A percentile compares a stretch with the other conserved stretches of the same genome.
Evolutionary conservation across 2,888 invertebrate genomes (phyloP).

Genomic region (Cephus nigrinus): DNA sequence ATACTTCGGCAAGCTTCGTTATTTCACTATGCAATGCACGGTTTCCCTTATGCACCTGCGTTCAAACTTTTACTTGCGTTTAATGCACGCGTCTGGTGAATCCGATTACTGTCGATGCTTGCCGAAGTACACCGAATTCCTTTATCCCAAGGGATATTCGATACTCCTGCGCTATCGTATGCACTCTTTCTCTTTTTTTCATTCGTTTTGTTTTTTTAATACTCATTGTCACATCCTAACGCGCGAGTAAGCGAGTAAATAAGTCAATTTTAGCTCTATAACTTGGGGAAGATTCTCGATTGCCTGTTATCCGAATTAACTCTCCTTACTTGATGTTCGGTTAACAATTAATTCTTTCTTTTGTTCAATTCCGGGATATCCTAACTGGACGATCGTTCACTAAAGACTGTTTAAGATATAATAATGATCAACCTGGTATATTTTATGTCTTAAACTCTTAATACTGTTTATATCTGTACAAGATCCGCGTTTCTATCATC

Average conservation of each 20-base stretch:
- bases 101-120: not conserved
- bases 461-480: conserved; percentile 32
- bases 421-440: conserved; percentile 44
- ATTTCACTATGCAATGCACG: not conserved
- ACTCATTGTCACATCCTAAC: not conserved
- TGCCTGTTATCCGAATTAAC: not conserved
- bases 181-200: not conserved
- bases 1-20: not conserved
- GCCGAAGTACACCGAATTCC: not conserved
- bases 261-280: not conserved
- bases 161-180: not conserved
- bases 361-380: not conserved
- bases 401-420: conserved; percentile 36
- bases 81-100: not conserved
- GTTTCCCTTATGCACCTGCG: not conserved
- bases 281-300: not conserved
- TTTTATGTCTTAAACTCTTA: conserved; percentile 35
- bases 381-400: not conserved
- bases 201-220: not conserved
- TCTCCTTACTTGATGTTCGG: not conserved
- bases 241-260: not conserved
- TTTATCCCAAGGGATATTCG: not conserved
- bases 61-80: not conserved
- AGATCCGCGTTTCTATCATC: conserved; percentile 21
- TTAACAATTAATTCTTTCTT: not conserved